Percentiles rank a stretch among this genome's conserved stretches.
Evolutionary conservation across 1,140 invertebrate genomes (phyloP).

Genomic region (Scaptomyza hsui): DNA sequence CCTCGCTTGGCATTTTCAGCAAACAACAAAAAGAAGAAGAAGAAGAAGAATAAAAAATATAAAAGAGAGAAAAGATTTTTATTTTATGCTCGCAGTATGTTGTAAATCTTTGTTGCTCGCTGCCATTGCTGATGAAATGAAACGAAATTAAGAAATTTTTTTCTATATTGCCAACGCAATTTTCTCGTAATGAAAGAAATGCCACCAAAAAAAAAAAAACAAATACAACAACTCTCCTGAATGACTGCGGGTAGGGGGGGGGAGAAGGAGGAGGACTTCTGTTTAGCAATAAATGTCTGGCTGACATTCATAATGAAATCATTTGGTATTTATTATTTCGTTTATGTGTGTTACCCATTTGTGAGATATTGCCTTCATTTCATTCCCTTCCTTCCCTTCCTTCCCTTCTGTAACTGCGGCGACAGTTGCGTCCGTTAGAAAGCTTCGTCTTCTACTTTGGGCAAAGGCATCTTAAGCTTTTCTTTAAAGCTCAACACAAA

Average conservation of each 20-base stretch:
- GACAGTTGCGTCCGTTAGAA: too few relatives aligned
- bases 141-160: constrained; percentile 81
- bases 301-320: constrained; percentile 77
- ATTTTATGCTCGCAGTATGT: constrained; percentile 80
- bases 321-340: constrained; percentile 81
- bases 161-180: constrained; percentile 60
- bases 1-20: constrained; percentile 20
- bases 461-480: neutral
- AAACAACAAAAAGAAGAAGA: constrained; percentile 6
- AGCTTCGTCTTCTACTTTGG: too few relatives aligned
- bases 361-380: constrained; percentile 77
- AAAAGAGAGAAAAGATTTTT: constrained; percentile 70
- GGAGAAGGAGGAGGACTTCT: constrained; percentile 8
- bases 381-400: too few relatives aligned
- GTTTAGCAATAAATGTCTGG: constrained; percentile 51
- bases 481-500: neutral
- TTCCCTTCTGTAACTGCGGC: too few relatives aligned
- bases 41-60: constrained; percentile 13
- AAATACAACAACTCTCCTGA: neutral
- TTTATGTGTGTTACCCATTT: constrained; percentile 78
- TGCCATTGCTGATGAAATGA: constrained; percentile 66
- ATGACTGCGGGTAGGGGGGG: neutral
- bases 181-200: constrained; percentile 77
- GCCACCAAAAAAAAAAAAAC: constrained; percentile 36
- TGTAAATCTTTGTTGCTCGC: constrained; percentile 64